Base-by-base conservation (phyloP, 1,140 invertebrate species). In the Asobara japonica region DNA sequence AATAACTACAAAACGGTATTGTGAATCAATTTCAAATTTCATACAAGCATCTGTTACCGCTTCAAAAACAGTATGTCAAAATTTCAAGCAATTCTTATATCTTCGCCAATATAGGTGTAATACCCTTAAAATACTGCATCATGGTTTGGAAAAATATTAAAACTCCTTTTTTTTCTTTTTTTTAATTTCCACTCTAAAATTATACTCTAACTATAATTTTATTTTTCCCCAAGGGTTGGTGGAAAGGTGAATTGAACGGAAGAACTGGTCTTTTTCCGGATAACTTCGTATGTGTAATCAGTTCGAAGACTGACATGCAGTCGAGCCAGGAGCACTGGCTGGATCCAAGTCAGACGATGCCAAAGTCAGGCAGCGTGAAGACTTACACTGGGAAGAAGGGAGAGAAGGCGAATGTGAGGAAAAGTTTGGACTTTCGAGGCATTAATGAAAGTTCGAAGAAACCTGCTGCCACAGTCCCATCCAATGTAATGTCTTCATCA, bases 251-350 rank as follows among this genome's bases (percentile, higher is more conserved):
- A 88, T 78, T 97, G 0, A 91, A 93, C 75, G 97, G 97, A 29
- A 91, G 92, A 83, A 87, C 95, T 65, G 98, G 98, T 0, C 90
- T 99, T 1, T 99, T 99, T 84, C 98, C 98, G 3, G 97, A 99
- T 82, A 99, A 99, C 89, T 99, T 99, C 89, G 96, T 97, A 5
- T 91, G 94, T 81, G 73, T 95, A 3, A 84, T 93, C 71, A 76
- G 80, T 33, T 31, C 69, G 8, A 80, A 81, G 68, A 72, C 69
- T 10, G 75, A 82, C 3, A 27, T 31, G 66, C 79, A 78, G 5
- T 70, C 79, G 30, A 81, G 83, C 56, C 79, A 80, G 45, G 82
- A 83, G 33, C 74, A 78, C 5, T 80, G 78, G 71, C 75, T 78
- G 4, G 79, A 83, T 65, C 38, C 61, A 1, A 77, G 72, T 73